phyloP scores from a whole-genome alignment of 2,113 vertebrate species.

The Spea multiplicata region DNA sequence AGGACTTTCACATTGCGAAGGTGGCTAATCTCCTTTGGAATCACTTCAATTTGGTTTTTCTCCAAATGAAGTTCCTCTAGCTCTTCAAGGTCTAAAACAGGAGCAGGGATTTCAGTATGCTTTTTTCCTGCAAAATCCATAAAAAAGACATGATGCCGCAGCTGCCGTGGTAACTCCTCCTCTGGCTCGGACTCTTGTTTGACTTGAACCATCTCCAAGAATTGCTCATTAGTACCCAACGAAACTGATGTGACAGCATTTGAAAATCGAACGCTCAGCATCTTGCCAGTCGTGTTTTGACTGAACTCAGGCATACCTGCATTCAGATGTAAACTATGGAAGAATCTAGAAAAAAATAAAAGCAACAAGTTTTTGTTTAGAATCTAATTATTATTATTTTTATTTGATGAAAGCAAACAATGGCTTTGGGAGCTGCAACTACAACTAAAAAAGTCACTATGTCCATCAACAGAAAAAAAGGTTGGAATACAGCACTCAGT shows the following conservation, averaged over 20 bases:
- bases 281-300: neutral
- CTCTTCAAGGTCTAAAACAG: slow-evolving; percentile 55
- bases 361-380: neutral
- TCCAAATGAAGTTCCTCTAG: slow-evolving; percentile 67
- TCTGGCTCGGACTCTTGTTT: slow-evolving; percentile 22
- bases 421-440: no score
- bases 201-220: slow-evolving; percentile 18
- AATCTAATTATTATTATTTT: no score
- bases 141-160: slow-evolving; percentile 55
- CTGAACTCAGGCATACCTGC: slow-evolving; percentile 18
- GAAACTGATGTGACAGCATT: slow-evolving; percentile 15
- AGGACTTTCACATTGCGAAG: slow-evolving; percentile 56
- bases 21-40: slow-evolving; percentile 52
- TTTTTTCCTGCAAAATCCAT: slow-evolving; percentile 53
- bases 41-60: slow-evolving; percentile 55
- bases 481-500: no score
- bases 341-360: neutral
- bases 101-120: slow-evolving; percentile 46
- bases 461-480: no score
- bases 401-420: no score
- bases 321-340: neutral
- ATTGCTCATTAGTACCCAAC: slow-evolving; percentile 21
- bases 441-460: no score
- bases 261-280: neutral
- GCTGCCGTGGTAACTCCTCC: neutral